Evolutionary conservation across 2,113 vertebrate genomes (phyloP).

Genomic region (Zosterops lateralis): DNA sequence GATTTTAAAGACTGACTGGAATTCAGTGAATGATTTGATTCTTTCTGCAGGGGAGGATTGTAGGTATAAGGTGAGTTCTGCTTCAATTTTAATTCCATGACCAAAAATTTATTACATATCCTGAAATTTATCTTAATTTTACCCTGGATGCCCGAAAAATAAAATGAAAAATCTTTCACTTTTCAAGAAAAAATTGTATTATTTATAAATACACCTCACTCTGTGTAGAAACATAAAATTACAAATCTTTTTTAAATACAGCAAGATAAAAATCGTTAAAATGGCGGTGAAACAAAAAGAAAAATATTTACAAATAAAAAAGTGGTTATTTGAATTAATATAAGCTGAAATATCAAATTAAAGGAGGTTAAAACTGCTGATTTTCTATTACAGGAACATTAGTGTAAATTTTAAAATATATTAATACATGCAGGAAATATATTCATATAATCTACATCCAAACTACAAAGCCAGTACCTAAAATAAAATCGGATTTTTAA

Average conservation of each 20-base stretch:
- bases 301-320: background rate
- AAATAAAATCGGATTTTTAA: background rate
- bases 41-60: conserved; percentile 96
- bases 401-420: background rate
- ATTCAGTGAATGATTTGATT: conserved; percentile 91
- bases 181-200: background rate
- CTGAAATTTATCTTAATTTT: background rate
- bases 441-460: background rate
- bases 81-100: background rate
- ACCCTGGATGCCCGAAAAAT: background rate
- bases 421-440: background rate
- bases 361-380: background rate
- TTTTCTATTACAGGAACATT: background rate
- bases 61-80: conserved; percentile 87
- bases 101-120: background rate
- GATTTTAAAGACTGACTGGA: conserved; percentile 96
- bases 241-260: fast-evolving
- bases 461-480: background rate
- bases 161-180: background rate
- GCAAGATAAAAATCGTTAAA: background rate
- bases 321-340: background rate
- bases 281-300: background rate
- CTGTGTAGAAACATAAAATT: background rate
- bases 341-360: background rate
- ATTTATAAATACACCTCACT: background rate